Conservation (phyloP, 2,888 invertebrate genomes). For the Halocaridina rubra region DNA sequence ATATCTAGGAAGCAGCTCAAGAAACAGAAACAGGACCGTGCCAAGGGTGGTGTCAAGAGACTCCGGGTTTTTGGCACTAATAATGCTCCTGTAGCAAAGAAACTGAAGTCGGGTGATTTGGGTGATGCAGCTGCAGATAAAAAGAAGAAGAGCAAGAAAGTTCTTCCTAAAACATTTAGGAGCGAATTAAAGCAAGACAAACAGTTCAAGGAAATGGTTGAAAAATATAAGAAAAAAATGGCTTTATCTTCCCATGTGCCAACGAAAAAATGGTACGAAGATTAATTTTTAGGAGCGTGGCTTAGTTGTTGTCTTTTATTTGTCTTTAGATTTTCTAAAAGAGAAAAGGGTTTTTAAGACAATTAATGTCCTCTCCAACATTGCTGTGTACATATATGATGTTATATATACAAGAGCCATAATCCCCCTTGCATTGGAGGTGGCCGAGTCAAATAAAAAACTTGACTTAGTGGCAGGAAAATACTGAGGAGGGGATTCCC, state of each 20-base stretch:
- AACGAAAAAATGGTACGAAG: conserved; percentile 45
- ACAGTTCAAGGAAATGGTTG: conserved; percentile 32
- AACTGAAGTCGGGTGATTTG: background rate
- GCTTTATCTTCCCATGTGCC: background rate
- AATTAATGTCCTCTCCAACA: too few relatives aligned
- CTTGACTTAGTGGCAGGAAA: too few relatives aligned
- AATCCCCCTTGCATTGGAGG: too few relatives aligned
- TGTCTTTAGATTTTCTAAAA: background rate
- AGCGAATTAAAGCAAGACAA: conserved; percentile 18
- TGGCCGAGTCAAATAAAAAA: too few relatives aligned
- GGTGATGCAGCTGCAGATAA: conserved; percentile 2
- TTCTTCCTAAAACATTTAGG: background rate
- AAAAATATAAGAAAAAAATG: conserved; percentile 47
- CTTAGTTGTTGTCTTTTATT: background rate
- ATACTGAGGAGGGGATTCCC: too few relatives aligned
- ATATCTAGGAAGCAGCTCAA: conserved; percentile 13
- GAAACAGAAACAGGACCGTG: conserved; percentile 1
- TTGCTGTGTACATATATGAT: too few relatives aligned
- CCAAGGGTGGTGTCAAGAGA: background rate
- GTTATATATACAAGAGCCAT: too few relatives aligned
- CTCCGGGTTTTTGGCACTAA: background rate
- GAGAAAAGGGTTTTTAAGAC: too few relatives aligned
- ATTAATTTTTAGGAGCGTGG: too few relatives aligned
- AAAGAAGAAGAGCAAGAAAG: conserved; percentile 11
- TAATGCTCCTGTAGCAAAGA: background rate